A percentile compares a stretch with the other conserved stretches of the same genome.
phyloP scores from a whole-genome alignment of 2,888 invertebrate genomes.

The Atrina japonica region DNA sequence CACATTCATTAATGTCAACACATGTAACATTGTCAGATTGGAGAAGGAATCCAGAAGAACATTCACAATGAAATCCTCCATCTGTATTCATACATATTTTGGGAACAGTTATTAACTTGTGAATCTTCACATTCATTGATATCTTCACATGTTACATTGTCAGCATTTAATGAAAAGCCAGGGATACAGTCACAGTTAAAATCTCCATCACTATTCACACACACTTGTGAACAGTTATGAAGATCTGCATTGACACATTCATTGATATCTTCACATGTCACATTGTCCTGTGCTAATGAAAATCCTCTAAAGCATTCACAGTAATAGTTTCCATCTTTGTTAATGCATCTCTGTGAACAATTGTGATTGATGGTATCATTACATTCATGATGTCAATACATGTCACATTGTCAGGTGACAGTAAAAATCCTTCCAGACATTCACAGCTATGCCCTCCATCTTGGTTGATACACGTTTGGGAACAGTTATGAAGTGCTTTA shows the following conservation, averaged over 20 bases:
- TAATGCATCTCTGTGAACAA: constrained; percentile 24
- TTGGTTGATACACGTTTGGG: constrained; percentile 16
- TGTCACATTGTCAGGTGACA: constrained; percentile 8
- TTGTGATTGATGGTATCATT: neutral
- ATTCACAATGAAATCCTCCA: constrained; percentile 6
- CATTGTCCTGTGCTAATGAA: neutral
- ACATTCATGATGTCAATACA: constrained; percentile 31
- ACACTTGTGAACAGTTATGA: constrained; percentile 24
- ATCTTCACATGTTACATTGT: constrained; percentile 13
- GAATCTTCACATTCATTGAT: constrained; percentile 28
- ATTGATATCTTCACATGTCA: constrained; percentile 17
- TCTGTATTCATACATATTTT: constrained; percentile 6
- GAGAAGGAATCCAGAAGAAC: constrained; percentile 1
- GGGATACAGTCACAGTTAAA: constrained; percentile 21
- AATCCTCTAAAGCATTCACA: constrained; percentile 31
- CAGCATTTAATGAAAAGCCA: neutral
- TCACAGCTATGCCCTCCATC: constrained; percentile 21
- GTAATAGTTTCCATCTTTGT: constrained; percentile 17
- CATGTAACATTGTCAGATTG: constrained; percentile 4
- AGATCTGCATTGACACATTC: constrained; percentile 11
- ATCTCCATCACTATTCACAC: constrained; percentile 16
- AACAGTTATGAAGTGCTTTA: constrained; percentile 15
- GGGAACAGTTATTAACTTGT: constrained; percentile 17
- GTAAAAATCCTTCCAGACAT: constrained; percentile 13
- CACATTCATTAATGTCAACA: neutral